Evolutionary conservation across 2,888 invertebrate genomes (phyloP).

Genomic region (Lithophane leautieri): DNA sequence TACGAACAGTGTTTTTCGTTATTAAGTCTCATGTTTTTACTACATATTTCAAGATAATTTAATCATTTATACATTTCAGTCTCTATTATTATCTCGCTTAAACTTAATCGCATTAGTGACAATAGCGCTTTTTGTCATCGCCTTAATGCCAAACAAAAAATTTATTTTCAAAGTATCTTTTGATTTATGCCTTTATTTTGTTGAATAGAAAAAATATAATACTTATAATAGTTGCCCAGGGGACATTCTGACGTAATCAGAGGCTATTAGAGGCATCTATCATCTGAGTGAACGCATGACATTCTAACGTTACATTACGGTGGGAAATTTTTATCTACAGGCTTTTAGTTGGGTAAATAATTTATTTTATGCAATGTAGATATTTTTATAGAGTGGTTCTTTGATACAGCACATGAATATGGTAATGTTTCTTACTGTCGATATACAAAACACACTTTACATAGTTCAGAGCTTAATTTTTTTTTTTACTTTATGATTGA

Average conservation of each 20-base stretch:
- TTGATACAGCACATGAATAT: constrained; percentile 13
- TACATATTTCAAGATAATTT: too few relatives aligned
- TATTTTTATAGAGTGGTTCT: constrained; percentile 7
- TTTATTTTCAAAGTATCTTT: constrained; percentile 32
- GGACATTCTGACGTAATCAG: constrained; percentile 48
- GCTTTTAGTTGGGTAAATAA: constrained; percentile 33
- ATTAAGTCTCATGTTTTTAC: too few relatives aligned
- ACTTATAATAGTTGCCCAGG: constrained; percentile 28
- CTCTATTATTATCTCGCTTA: constrained; percentile 7
- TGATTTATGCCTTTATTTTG: constrained; percentile 54
- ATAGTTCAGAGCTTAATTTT: neutral
- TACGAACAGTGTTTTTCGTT: too few relatives aligned
- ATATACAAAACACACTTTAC: neutral
- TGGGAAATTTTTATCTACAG: constrained; percentile 37
- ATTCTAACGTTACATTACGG: constrained; percentile 35
- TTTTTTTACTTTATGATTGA: too few relatives aligned
- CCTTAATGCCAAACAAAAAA: constrained; percentile 25
- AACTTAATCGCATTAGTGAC: constrained; percentile 34
- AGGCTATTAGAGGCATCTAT: constrained; percentile 54
- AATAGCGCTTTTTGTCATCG: constrained; percentile 13
- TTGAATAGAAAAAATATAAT: constrained; percentile 38
- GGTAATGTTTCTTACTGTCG: neutral
- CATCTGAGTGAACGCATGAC: constrained; percentile 43
- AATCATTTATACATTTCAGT: neutral
- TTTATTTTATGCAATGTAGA: constrained; percentile 19